These are phyloP conservation scores for Polyploca ridens DNA, from an alignment of 2,888 invertebrate genomes.

Conservation along the genomic window DNA sequence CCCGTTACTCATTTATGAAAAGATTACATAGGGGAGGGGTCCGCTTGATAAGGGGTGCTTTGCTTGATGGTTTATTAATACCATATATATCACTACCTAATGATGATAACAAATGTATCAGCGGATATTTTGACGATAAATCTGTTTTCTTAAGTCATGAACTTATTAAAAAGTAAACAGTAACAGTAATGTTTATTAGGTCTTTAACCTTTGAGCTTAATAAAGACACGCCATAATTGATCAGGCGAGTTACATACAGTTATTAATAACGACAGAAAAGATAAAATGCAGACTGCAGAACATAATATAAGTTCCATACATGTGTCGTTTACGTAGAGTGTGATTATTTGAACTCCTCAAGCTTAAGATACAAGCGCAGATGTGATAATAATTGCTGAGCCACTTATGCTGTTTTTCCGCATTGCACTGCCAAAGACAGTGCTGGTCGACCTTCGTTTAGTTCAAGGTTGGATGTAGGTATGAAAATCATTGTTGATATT, in stretches of 20 bases:
- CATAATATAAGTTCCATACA: not conserved
- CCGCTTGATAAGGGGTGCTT: slow-evolving; percentile 35
- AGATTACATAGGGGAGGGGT: slow-evolving; percentile 39
- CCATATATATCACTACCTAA: slow-evolving; percentile 3
- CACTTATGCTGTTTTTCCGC: slow-evolving; percentile 27
- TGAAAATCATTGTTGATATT: not conserved
- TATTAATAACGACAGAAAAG: not conserved
- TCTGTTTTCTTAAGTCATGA: not conserved
- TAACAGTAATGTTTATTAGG: not conserved
- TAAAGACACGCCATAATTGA: not conserved
- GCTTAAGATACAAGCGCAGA: slow-evolving; percentile 16
- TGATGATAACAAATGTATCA: slow-evolving; percentile 3
- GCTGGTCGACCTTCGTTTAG: slow-evolving; percentile 22
- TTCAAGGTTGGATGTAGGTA: slow-evolving; percentile 31
- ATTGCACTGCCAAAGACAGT: slow-evolving; percentile 18
- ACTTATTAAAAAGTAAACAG: not conserved
- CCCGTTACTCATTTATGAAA: slow-evolving; percentile 56
- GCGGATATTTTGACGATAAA: not conserved
- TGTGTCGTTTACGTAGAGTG: not conserved
- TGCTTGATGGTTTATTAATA: slow-evolving; percentile 25
- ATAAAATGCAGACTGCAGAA: not conserved
- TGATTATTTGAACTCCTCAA: slow-evolving; percentile 10
- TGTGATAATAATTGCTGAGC: slow-evolving; percentile 24
- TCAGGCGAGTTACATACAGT: not conserved
- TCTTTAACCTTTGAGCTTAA: slow-evolving; percentile 5